These are phyloP conservation scores for Palythoa grandis DNA, from an alignment of 92 coral and sea anemone genomes.

Conservation along the genomic window DNA sequence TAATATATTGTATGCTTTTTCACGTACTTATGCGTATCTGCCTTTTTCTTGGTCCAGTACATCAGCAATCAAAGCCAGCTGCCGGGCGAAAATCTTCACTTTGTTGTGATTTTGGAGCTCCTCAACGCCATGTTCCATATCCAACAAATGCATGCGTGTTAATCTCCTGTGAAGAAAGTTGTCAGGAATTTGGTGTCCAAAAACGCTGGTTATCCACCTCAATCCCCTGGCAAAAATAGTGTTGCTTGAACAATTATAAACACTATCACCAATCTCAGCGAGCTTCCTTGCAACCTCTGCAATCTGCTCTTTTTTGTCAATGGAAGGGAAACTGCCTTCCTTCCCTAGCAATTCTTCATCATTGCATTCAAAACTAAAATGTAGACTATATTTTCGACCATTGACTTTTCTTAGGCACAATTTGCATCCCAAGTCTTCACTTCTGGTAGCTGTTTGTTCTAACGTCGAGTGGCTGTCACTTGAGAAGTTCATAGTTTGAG, in stretches of 20 bases:
- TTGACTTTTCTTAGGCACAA: background rate
- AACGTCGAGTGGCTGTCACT: background rate
- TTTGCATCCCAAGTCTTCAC: background rate
- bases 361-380: background rate
- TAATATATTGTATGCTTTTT: background rate
- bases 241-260: background rate
- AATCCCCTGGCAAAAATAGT: background rate
- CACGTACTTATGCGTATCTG: background rate
- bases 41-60: constrained; percentile 1
- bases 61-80: constrained; percentile 22
- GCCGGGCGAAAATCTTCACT: constrained; percentile 15
- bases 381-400: background rate
- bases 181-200: background rate
- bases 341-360: background rate
- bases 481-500: background rate
- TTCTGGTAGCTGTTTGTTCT: background rate
- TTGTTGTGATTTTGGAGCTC: background rate
- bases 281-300: constrained; percentile 17
- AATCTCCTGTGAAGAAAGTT: background rate
- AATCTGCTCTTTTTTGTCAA: constrained; percentile 3
- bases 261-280: constrained; percentile 16
- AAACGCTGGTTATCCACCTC: background rate
- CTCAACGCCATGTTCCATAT: background rate
- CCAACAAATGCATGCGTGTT: background rate
- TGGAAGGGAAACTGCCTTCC: background rate